Evolutionary conservation across 2,113 vertebrate species (phyloP), one percentile per base, ranked within the genome.

Genomic region (Dermatemys mawii): DNA sequence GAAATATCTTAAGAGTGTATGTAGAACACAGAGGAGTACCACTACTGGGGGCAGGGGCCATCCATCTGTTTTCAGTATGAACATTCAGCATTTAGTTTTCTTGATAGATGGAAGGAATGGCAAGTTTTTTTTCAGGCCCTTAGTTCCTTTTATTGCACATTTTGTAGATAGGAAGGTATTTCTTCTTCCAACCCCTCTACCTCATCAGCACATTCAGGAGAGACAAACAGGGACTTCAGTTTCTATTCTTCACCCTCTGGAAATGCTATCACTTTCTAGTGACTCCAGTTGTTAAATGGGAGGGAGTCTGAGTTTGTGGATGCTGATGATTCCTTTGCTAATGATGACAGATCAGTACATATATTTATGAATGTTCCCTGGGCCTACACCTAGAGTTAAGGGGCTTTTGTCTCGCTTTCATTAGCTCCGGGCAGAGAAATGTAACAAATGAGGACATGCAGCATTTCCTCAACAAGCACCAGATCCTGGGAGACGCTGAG

Each of bases 181-280:
- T 86, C 60, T 90, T 83, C 38, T 89, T 96, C 82, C 80, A 80
- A 13, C 49, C 83, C 38, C 70, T 91, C 29, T 1, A 5, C 83
- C 92, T 96, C 93, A 96, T 93, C 84, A 93, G 81, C 76, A 91
- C 83, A 70, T 89, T 91, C 84, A 90, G 93, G 94, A 96, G 90
- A 95, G 93, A 80, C 90, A 82, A 87, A 88, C 92, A 91, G 95
- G 93, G 96, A 95, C 96, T 90, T 94, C 70, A 0, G 35, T 51
- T 35, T 95, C 95, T 93, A 93, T 95, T 57, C 89, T 97, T 91
- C 93, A 94, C 93, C 55, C 84, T 91, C 54, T 94, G 92, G 92
- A 91, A 94, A 83, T 97, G 95, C 96, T 54, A 91, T 97, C 94
- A 94, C 2, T 1, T 79, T 54, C 60, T 76, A 94, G 73, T 81